Evolutionary conservation across 35 echinoderm and acorn worm species (phyloP), one percentile per base, ranked within the genome.

Genomic region (Holothuria glaberrima): DNA sequence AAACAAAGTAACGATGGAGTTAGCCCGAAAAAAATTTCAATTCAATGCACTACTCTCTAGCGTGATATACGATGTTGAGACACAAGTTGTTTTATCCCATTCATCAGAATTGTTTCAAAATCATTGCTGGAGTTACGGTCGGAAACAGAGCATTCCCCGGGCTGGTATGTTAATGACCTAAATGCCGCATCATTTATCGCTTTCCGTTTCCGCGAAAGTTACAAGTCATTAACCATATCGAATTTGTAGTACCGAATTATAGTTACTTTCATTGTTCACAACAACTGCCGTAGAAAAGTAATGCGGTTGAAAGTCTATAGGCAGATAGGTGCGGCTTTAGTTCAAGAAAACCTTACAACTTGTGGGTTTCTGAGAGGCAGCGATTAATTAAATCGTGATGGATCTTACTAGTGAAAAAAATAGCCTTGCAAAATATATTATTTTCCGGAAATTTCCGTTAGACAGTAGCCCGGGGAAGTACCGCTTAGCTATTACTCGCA

Each of bases 351-450:
- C 61, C 6, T 65, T n/a, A 65, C 4, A 65, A 65, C 19, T 65
- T 65, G 19, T 21, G 20, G 27, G 27, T 65, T 65, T 65, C 61
- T 21, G 61, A 65, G 61, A 65, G 61, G 61, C 17, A 65, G 61
- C 61, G 61, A 65, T 65, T 65, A 17, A 65, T 65, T 28, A 28
- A 65, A 65, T 65, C 20, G 4, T 65, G 20, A 21, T 65, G 27
- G 61, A 21, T 65, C 61, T 65, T 65, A n/a, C 27, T 65, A 65
- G 61, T 65, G 19, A 65, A 65, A 65, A n/a, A 65, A 65, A 21
- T 65, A 65, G 19, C 27, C 19, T 28, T 65, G 19, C 27, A n/a
- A n/a, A n/a, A n/a, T n/a, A 28, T n/a, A n/a, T n/a, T n/a, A n/a
- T 21, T 65, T 65, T 65, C 61, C 20, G 16, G 61, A 28, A 65